Evolutionary conservation across 2,888 invertebrate genomes (phyloP).

Genomic region (Drosophila subsilvestris): DNA sequence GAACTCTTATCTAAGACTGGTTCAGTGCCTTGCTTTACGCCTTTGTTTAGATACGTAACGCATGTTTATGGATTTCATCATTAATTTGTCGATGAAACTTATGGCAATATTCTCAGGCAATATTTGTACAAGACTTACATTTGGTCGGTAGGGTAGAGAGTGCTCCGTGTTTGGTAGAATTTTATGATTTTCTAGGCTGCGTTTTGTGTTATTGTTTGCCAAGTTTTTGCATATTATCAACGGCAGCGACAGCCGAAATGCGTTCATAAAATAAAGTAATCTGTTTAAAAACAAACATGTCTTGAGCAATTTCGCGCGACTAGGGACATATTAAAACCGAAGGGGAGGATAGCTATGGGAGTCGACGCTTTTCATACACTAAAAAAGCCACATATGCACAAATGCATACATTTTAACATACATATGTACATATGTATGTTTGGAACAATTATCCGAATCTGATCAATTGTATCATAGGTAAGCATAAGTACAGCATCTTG

Average conservation of each 20-base stretch:
- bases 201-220: constrained; percentile 77
- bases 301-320: constrained; percentile 78
- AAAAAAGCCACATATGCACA: too few species aligned
- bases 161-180: constrained; percentile 44
- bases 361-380: too few species aligned
- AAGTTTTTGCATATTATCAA: constrained; percentile 80
- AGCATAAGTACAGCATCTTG: too few species aligned
- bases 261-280: constrained; percentile 80
- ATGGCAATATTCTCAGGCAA: constrained; percentile 76
- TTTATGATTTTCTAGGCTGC: constrained; percentile 62
- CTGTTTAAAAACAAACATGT: constrained; percentile 79
- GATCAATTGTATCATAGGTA: too few species aligned
- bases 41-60: constrained; percentile 78
- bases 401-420: too few species aligned
- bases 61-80: constrained; percentile 76
- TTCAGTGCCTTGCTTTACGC: constrained; percentile 47
- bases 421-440: too few species aligned
- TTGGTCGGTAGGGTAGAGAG: background rate
- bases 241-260: constrained; percentile 61
- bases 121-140: constrained; percentile 62
- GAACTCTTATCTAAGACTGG: constrained; percentile 19
- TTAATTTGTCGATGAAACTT: constrained; percentile 80
- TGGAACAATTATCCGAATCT: too few species aligned
- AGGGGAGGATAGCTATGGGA: too few species aligned
- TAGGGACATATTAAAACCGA: constrained; percentile 75